Evolutionary conservation across 2,797 vertebrate genomes (phyloP).

Genomic region (Oophaga sylvatica): DNA sequence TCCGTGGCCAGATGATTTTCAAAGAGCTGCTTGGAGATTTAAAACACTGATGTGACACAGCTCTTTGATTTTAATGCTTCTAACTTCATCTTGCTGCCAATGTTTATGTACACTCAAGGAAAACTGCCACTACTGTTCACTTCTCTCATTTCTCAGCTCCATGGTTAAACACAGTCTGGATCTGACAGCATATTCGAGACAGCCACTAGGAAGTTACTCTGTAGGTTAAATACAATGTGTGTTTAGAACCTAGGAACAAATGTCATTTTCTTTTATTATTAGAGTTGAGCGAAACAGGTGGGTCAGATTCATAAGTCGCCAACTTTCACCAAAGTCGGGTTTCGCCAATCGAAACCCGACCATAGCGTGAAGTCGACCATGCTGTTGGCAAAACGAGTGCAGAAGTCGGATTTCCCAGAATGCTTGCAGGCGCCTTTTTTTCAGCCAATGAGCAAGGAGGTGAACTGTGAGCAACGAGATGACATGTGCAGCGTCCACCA

Average conservation of each 20-base stretch:
- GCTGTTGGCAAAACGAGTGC: no score
- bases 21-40: slow-evolving; percentile 76
- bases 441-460: no score
- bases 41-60: slow-evolving; percentile 73
- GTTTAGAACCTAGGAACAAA: neutral
- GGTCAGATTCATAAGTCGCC: no score
- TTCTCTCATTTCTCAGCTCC: slow-evolving; percentile 77
- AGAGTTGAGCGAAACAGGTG: no score
- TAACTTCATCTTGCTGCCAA: slow-evolving; percentile 69
- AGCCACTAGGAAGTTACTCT: slow-evolving; percentile 50
- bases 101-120: slow-evolving; percentile 80
- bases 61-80: slow-evolving; percentile 76
- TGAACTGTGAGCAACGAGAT: no score
- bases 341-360: no score
- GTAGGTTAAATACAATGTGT: neutral
- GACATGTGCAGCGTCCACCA: no score
- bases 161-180: slow-evolving; percentile 77
- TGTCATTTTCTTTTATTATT: neutral
- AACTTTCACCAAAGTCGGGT: no score
- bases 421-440: no score
- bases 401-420: no score
- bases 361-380: no score
- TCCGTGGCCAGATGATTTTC: slow-evolving; percentile 75
- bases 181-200: slow-evolving; percentile 70
- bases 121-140: slow-evolving; percentile 77